These are phyloP conservation scores for Ornithoptera priamus DNA, from an alignment of 2,888 invertebrate species.

Conservation along the genomic window DNA sequence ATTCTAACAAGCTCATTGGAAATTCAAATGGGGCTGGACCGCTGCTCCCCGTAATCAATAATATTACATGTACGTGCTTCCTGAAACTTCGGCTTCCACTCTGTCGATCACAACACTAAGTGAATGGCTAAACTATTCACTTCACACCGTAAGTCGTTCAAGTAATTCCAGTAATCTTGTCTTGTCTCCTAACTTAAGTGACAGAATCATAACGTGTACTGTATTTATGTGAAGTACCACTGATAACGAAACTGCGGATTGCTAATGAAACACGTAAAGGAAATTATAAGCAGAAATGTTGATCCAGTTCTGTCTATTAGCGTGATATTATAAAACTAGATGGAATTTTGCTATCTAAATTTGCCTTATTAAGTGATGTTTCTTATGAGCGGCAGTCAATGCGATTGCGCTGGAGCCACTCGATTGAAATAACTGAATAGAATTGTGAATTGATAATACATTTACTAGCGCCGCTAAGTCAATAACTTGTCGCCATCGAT, in stretches of 20 bases:
- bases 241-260: conserved; percentile 24
- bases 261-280: conserved; percentile 28
- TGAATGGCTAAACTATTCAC: conserved; percentile 36
- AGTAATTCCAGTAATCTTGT: conserved; percentile 17
- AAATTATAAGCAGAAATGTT: conserved; percentile 28
- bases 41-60: conserved; percentile 76
- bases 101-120: conserved; percentile 42
- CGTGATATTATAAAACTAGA: conserved; percentile 34
- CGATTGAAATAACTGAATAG: conserved; percentile 5
- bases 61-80: conserved; percentile 78
- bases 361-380: conserved; percentile 56
- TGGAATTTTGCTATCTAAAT: conserved; percentile 51
- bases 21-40: conserved; percentile 75
- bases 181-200: conserved; percentile 21
- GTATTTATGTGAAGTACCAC: conserved; percentile 15
- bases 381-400: conserved; percentile 36
- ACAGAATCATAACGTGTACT: conserved; percentile 19
- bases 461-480: conserved; percentile 21
- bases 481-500: conserved; percentile 19
- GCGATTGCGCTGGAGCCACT: conserved; percentile 5
- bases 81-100: conserved; percentile 55
- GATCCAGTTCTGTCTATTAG: conserved; percentile 34
- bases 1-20: conserved; percentile 78
- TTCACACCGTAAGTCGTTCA: conserved; percentile 18
- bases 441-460: conserved; percentile 23